Conservation (phyloP, 2,888 invertebrate genomes). For the Aphodius sticticus region DNA sequence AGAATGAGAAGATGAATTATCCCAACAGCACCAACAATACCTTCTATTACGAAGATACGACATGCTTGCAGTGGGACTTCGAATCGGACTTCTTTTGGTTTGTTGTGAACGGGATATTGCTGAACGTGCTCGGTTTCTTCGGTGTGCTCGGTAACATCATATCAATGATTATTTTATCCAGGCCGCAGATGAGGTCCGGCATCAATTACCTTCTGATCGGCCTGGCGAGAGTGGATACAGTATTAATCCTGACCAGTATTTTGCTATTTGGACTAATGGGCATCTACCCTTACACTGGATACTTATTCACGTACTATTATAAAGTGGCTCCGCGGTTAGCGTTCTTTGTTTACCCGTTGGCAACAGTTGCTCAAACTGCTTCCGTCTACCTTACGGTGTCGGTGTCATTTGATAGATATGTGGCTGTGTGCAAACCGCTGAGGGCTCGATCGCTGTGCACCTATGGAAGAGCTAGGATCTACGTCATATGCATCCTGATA, state of each 20-base stretch:
- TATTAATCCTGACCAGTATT: conserved; percentile 86
- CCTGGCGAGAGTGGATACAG: conserved; percentile 92
- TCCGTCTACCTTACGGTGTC: conserved; percentile 92
- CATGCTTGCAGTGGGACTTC: conserved; percentile 13
- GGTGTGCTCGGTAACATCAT: conserved; percentile 92
- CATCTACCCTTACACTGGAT: conserved; percentile 82
- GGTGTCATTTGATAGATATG: conserved; percentile 92
- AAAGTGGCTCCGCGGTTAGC: conserved; percentile 83
- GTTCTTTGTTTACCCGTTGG: conserved; percentile 82
- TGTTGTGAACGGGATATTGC: conserved; percentile 81
- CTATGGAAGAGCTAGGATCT: conserved; percentile 83
- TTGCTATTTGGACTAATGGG: conserved; percentile 88
- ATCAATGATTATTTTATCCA: conserved; percentile 87
- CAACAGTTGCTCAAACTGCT: conserved; percentile 89
- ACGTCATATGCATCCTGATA: conserved; percentile 81
- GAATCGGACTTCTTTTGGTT: conserved; percentile 71
- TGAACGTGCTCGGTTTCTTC: conserved; percentile 81
- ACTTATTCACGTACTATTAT: conserved; percentile 79
- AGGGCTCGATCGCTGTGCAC: conserved; percentile 91
- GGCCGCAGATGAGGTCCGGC: conserved; percentile 95
- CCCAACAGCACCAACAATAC: not conserved
- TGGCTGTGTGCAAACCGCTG: conserved; percentile 91
- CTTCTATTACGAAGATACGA: not conserved
- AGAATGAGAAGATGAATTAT: not conserved
- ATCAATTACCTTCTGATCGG: conserved; percentile 95